Percentiles rank a stretch among this genome's conserved stretches.
Evolutionary conservation across 2,888 invertebrate species (phyloP).

Genomic region (Synergus umbraculus): DNA sequence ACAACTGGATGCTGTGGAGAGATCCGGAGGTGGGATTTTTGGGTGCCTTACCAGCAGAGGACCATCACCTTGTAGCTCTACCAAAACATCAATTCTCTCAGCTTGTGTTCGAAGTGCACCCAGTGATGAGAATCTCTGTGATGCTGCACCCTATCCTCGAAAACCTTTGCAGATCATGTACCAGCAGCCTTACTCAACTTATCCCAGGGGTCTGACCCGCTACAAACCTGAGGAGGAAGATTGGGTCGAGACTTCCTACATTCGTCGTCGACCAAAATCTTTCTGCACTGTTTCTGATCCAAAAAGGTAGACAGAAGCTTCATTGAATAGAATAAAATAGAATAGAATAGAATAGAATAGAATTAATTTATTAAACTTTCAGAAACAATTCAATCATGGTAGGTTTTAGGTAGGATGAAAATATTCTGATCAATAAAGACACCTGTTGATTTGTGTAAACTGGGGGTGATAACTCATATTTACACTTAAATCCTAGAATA

Average conservation of each 20-base stretch:
- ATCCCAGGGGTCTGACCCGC: constrained; percentile 64
- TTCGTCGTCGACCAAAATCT: constrained; percentile 87
- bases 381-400: background rate
- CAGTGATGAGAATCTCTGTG: constrained; percentile 92
- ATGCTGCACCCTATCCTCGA: constrained; percentile 89
- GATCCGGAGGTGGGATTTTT: constrained; percentile 84
- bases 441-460: constrained; percentile 4
- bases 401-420: background rate
- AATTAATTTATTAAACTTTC: too few species aligned
- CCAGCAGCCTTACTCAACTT: constrained; percentile 72
- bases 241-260: constrained; percentile 89
- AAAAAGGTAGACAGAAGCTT: constrained; percentile 77
- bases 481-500: background rate
- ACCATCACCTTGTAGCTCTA: constrained; percentile 82
- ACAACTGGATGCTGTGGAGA: constrained; percentile 90
- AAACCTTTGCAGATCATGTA: constrained; percentile 70
- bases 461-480: background rate
- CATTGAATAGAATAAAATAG: too few species aligned
- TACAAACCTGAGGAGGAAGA: constrained; percentile 79
- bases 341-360: too few species aligned
- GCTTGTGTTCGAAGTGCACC: constrained; percentile 92
- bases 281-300: constrained; percentile 86
- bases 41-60: constrained; percentile 90
- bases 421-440: background rate
- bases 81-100: constrained; percentile 86